These are phyloP conservation scores for Emmelina monodactyla DNA, from an alignment of 2,888 invertebrate species.

Conservation along the genomic window DNA sequence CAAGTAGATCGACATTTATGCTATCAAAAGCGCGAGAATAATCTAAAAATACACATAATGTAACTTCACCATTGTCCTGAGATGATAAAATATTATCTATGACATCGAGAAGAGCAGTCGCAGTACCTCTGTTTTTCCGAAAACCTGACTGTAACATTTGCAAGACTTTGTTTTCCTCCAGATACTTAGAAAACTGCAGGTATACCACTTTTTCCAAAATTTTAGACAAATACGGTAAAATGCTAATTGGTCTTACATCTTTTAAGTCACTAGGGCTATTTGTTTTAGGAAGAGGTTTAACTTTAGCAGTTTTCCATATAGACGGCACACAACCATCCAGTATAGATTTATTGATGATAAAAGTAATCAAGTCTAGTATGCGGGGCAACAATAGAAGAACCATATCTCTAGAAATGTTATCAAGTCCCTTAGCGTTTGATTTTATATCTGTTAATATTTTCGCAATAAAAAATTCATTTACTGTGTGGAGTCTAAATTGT, in stretches of 20 bases:
- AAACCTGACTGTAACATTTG: constrained; percentile 7
- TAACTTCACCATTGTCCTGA: constrained; percentile 1
- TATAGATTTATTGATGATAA: constrained; percentile 7
- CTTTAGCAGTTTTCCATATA: constrained; percentile 7
- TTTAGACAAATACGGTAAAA: constrained; percentile 10
- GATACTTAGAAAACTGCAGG: constrained; percentile 5
- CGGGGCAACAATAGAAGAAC: constrained; percentile 1
- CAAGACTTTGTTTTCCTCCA: constrained; percentile 5
- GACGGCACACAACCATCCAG: constrained; percentile 1
- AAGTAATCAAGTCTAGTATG: not conserved
- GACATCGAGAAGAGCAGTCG: constrained; percentile 3
- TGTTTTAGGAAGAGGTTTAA: constrained; percentile 7
- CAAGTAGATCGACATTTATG: constrained; percentile 10
- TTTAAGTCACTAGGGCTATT: constrained; percentile 2
- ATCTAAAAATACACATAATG: constrained; percentile 7
- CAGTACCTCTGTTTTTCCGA: constrained; percentile 4
- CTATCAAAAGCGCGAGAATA: constrained; percentile 13
- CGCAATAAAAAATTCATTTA: no score
- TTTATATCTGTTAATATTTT: constrained; percentile 5
- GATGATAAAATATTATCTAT: constrained; percentile 1
- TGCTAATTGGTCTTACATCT: constrained; percentile 8
- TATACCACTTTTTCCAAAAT: constrained; percentile 8
- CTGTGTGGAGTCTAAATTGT: no score
- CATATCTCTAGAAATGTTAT: constrained; percentile 9
- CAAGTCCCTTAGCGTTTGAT: constrained; percentile 10